Conservation (phyloP, 2,113 vertebrate species). For the zebrafish (Danio rerio) region DNA sequence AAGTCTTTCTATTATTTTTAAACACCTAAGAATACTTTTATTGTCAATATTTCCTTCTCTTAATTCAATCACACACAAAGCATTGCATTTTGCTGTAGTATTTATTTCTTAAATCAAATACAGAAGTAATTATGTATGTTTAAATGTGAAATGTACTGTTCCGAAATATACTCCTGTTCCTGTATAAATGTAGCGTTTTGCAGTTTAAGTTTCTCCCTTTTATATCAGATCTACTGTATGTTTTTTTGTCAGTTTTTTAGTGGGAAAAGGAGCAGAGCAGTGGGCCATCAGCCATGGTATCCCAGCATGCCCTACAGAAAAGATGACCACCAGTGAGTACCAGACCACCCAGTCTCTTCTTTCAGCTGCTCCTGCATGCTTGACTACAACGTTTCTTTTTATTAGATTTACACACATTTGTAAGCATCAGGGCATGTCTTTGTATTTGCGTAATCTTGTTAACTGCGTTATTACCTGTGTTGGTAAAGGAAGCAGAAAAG, state of each 20-base stretch:
- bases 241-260: slow-evolving; percentile 87
- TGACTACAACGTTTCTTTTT: neutral
- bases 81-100: too few relatives aligned
- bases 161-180: too few relatives aligned
- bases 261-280: slow-evolving; percentile 93
- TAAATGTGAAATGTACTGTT: too few relatives aligned
- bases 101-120: too few relatives aligned
- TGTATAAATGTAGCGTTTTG: neutral
- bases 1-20: too few relatives aligned
- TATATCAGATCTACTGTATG: slow-evolving; percentile 67
- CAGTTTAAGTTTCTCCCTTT: neutral
- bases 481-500: neutral
- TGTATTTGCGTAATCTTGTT: neutral
- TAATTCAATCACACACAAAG: too few relatives aligned
- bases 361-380: neutral
- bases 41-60: too few relatives aligned
- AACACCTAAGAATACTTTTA: too few relatives aligned
- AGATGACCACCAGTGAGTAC: slow-evolving; percentile 98
- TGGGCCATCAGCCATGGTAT: slow-evolving; percentile 97
- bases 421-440: neutral
- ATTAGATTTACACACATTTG: neutral
- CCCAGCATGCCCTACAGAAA: slow-evolving; percentile 90
- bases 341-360: slow-evolving; percentile 22
- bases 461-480: neutral
- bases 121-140: too few relatives aligned